Percentiles rank a stretch among this genome's conserved stretches.
These are phyloP conservation scores for Eulemur macaco DNA, from an alignment of 2,113 vertebrate species.

Conservation along the genomic window DNA sequence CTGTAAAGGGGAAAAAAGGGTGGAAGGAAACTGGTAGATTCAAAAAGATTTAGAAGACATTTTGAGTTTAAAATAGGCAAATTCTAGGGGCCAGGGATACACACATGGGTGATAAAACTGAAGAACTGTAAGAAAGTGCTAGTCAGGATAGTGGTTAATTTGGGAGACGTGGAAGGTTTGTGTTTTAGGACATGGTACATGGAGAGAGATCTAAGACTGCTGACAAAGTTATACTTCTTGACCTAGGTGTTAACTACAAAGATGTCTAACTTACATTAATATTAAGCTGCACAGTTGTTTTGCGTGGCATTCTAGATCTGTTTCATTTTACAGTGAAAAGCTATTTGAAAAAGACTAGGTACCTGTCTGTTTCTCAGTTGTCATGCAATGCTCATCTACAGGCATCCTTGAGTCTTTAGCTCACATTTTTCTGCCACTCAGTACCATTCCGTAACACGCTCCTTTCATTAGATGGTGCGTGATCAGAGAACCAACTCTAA, in stretches of 20 bases:
- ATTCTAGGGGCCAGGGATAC: not conserved
- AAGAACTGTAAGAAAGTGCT: not conserved
- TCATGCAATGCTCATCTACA: not conserved
- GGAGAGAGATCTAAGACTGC: not conserved
- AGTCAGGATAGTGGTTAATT: fast-evolving
- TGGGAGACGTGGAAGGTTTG: not conserved
- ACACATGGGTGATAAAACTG: not conserved
- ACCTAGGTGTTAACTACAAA: not conserved
- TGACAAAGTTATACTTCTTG: not conserved
- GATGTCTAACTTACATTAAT: not conserved
- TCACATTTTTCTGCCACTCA: not conserved
- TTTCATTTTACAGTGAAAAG: not conserved
- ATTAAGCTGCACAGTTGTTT: not conserved
- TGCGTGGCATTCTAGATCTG: not conserved
- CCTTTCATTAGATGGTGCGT: not conserved
- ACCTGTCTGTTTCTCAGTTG: not conserved
- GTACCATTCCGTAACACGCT: not conserved
- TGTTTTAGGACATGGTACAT: not conserved
- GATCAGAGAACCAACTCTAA: not conserved
- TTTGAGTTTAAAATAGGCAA: not conserved
- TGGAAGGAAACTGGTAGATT: not conserved
- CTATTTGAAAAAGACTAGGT: not conserved
- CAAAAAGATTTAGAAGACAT: not conserved
- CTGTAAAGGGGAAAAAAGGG: not conserved
- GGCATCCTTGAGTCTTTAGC: not conserved